These are phyloP conservation scores for Ceratoteleas bidentatus DNA, from an alignment of 1,140 invertebrate genomes.

Conservation along the genomic window DNA sequence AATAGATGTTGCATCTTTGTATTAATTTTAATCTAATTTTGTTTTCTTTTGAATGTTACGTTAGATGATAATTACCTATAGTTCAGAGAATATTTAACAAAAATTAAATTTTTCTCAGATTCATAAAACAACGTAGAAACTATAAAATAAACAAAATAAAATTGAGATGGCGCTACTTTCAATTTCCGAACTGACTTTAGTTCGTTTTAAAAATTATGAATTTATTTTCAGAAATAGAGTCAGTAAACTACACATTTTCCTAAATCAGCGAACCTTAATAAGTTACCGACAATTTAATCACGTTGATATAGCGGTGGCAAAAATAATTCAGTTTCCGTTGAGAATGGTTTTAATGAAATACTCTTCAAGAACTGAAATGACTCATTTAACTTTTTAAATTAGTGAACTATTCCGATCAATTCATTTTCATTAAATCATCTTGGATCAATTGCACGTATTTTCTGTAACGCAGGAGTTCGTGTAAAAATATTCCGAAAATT, in stretches of 20 bases:
- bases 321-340: conserved; percentile 11
- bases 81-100: no score
- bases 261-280: no score
- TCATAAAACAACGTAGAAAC: background rate
- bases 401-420: conserved; percentile 31
- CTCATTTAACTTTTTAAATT: conserved; percentile 73
- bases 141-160: no score
- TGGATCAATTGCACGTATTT: background rate
- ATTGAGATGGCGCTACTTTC: no score
- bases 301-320: background rate
- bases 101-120: no score
- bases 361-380: conserved; percentile 62
- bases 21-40: no score
- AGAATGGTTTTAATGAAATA: conserved; percentile 52
- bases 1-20: no score
- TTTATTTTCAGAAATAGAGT: no score
- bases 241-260: no score
- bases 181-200: background rate
- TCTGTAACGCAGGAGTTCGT: no score
- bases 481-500: background rate
- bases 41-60: background rate
- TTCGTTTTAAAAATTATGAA: no score
- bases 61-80: no score
- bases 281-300: background rate
- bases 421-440: conserved; percentile 30